Evolutionary conservation across 2,888 invertebrate species (phyloP), one percentile per base, ranked within the genome.

Genomic region (Tetranychus piercei): DNA sequence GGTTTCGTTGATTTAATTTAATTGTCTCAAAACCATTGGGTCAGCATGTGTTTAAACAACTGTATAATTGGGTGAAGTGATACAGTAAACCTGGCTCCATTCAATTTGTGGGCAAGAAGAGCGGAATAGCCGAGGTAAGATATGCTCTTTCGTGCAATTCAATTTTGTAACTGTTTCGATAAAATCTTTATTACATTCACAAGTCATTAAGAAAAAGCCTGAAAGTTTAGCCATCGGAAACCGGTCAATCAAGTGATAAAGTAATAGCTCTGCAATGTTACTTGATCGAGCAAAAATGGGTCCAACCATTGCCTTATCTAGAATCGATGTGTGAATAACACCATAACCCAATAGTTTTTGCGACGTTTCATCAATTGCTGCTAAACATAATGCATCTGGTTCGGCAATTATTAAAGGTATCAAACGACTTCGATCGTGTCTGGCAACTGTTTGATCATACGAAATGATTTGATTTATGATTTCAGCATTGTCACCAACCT

Each of bases 31-130:
- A 65, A n/a, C 66, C 66, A 65, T 65, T 20, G 66, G 20, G 66
- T 65, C 18, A 18, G 18, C 6, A 5, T 20, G 22, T 69, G n/a
- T 2, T 69, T 11, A 69, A 69, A 23, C 69, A n/a, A 23, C 69
- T 69, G 77, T 75, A 74, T 78, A 79, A 71, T 79, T 79, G 11
- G 78, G 78, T n/a, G 78, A 76, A 70, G 78, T 77, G 44, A 78
- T 77, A 23, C 77, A 76, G 71, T 77, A 78, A 11, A 79, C 75
- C 69, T 77, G 77, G 7, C 74, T 44, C 74, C 77, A 78, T n/a
- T 77, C 73, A 6, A 77, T 78, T 5, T 74, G 44, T 6, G 75
- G 76, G n/a, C 71, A 72, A 18, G 11, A 45, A 3, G 43, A 65
- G 9, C 15, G 75, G 66, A 77, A 78, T 22, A 77, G 72, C 22